These are phyloP conservation scores for Cathartes aura DNA, from an alignment of 2,113 vertebrate genomes.

Conservation along the genomic window DNA sequence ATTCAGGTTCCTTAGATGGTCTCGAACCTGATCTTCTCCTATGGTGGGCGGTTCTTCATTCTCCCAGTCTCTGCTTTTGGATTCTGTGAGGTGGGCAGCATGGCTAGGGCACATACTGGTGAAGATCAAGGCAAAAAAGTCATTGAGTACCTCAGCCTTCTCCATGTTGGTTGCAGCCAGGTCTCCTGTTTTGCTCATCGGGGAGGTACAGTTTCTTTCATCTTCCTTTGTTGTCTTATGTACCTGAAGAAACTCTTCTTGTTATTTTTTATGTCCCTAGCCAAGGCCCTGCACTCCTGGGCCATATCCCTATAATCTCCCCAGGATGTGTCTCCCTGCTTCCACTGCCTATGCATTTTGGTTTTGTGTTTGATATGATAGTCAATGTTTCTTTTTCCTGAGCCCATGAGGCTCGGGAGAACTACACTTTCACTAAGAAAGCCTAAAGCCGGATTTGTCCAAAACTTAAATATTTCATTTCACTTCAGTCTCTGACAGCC, in stretches of 20 bases:
- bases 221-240: background rate
- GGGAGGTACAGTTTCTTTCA: background rate
- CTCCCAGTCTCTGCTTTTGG: too few species aligned
- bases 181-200: background rate
- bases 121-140: too few species aligned
- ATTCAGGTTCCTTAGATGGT: too few species aligned
- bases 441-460: background rate
- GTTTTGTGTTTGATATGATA: background rate
- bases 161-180: background rate
- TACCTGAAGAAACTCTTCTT: background rate
- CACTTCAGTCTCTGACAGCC: background rate
- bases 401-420: background rate
- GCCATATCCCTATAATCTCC: background rate
- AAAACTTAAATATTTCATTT: background rate
- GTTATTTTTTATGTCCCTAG: background rate
- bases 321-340: background rate
- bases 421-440: background rate
- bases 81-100: too few species aligned
- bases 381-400: background rate
- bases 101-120: too few species aligned
- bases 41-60: too few species aligned
- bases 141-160: too few species aligned
- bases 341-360: background rate
- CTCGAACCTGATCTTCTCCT: too few species aligned
- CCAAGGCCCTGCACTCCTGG: background rate